Conservation (phyloP, 2,888 invertebrate genomes). For the Coecobrya sp. region DNA sequence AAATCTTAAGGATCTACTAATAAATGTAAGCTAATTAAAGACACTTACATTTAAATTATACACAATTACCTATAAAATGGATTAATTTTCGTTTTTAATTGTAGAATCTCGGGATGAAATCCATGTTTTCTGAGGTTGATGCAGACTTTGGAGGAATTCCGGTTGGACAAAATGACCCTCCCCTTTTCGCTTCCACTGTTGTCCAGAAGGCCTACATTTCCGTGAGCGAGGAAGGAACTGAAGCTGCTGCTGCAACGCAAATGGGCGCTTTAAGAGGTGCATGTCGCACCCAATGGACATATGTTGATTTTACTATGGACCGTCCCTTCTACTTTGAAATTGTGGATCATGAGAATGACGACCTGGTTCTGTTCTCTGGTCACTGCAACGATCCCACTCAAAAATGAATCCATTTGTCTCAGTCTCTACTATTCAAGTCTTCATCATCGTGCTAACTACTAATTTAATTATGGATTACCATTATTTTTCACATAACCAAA, state of each 20-base stretch:
- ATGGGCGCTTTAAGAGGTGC: not conserved
- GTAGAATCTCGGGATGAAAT: conserved; percentile 91
- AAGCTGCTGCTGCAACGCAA: not conserved
- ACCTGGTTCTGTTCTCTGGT: conserved; percentile 84
- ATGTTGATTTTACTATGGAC: conserved; percentile 78
- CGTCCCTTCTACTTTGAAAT: conserved; percentile 84
- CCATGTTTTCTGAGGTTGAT: conserved; percentile 89
- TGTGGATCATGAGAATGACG: conserved; percentile 80
- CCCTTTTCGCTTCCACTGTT: not conserved
- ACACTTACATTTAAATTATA: too few relatives aligned
- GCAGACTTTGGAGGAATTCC: conserved; percentile 91
- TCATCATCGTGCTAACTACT: too few relatives aligned
- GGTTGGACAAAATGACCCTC: conserved; percentile 67
- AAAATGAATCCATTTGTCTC: too few relatives aligned
- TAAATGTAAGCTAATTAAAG: not conserved
- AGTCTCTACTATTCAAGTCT: too few relatives aligned
- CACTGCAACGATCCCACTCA: not conserved
- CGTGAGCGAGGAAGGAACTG: not conserved
- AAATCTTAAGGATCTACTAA: not conserved
- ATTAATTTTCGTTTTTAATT: not conserved
- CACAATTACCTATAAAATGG: too few relatives aligned
- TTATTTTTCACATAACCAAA: too few relatives aligned
- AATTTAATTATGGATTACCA: too few relatives aligned
- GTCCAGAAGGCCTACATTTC: not conserved
- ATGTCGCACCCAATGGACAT: too few relatives aligned